Evolutionary conservation across 2,888 invertebrate species (phyloP), one percentile per base, ranked within the genome.

Genomic region (Ennomos fuscantarius): DNA sequence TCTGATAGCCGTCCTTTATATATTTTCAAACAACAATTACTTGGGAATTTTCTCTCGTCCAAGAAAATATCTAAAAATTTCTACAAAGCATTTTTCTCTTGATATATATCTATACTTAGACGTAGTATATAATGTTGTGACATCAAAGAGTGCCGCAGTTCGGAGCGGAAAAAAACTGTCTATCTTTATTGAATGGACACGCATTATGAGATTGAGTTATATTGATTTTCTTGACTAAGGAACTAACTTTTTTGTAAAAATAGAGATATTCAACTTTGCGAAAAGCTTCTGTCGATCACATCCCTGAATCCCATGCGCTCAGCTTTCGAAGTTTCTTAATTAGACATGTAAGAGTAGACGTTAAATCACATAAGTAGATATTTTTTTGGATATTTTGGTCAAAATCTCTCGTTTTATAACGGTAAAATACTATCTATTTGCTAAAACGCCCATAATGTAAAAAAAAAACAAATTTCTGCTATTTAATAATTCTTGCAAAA

Each of bases 191-290:
- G 55, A 63, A 63, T 60, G 53, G 51, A 33, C 56, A 37, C 55
- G 48, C 59, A 57, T 63, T 66, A 63, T 47, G 50, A 53, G 63
- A 63, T 66, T 63, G 65, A 58, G 60, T 57, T 56, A 57, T 57
- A 63, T 63, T 61, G 61, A 66, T 62, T 62, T 60, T 62, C 40
- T 15, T 34, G 43, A 47, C 50, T 35, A 31, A 33, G 40, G 46
- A 39, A 55, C 15, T 51, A 52, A 44, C 39, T 42, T 52, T 13
- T 47, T 46, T 33, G 37, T 44, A 39, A 53, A 56, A 56, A 45
- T 53, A 15, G 1, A 3, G 15, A 15, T 15, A 15, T 24, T 24
- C 6, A 6, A 3, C 0, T 60, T 49, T 44, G 52, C 47, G 49
- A 47, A 36, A 12, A n/a, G 37, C 24, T 31, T 37, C 13, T 8